Conservation (phyloP, 1,140 invertebrate genomes). For the Pogonognathellus flavescens region DNA sequence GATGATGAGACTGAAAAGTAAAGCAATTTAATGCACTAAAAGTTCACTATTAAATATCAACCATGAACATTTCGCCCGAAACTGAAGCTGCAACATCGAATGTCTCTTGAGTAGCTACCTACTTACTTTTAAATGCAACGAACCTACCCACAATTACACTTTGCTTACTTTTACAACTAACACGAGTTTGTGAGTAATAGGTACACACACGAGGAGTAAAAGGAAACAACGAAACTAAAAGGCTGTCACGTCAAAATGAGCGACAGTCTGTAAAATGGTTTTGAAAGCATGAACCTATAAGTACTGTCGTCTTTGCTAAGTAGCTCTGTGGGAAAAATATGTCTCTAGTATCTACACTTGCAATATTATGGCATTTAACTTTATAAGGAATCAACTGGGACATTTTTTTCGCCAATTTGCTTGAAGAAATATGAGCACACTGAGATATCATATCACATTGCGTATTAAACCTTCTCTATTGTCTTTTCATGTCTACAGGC, state of each 20-base stretch:
- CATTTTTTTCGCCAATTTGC: constrained; percentile 37
- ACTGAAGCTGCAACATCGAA: too few relatives aligned
- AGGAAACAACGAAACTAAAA: constrained; percentile 37
- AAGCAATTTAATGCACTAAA: too few relatives aligned
- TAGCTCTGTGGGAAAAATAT: background rate
- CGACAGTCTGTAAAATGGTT: background rate
- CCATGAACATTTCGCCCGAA: too few relatives aligned
- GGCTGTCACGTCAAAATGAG: constrained; percentile 34
- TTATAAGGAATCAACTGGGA: constrained; percentile 33
- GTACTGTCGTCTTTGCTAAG: constrained; percentile 1
- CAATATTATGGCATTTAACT: constrained; percentile 18
- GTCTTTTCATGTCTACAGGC: background rate
- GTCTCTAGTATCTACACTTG: background rate
- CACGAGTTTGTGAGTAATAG: too few relatives aligned
- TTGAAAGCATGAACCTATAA: background rate
- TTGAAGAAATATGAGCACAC: constrained; percentile 20
- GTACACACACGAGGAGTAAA: background rate
- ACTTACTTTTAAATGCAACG: too few relatives aligned
- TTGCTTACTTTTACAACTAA: too few relatives aligned
- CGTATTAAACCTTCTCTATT: background rate
- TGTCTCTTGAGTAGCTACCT: too few relatives aligned
- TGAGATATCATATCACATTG: constrained; percentile 16
- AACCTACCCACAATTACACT: too few relatives aligned
- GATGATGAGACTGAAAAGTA: too few relatives aligned
- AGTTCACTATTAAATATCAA: too few relatives aligned